Percentiles rank a stretch among this genome's conserved stretches.
Conservation (phyloP, 2,888 invertebrate genomes). For the Noctua janthina region DNA sequence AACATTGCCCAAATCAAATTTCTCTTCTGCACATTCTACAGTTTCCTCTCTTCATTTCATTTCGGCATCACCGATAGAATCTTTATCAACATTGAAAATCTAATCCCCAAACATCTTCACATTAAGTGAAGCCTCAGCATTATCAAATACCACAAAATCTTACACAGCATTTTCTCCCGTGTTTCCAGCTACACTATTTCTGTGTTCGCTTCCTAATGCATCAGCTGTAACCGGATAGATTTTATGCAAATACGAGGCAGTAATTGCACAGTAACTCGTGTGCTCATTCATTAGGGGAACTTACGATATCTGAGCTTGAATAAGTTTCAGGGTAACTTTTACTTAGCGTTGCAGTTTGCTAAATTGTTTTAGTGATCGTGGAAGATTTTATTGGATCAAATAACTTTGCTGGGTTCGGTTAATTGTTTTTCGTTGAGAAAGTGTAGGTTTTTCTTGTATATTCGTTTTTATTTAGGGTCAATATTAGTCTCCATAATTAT, state of each 20-base stretch:
- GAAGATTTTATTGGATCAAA: constrained; percentile 46
- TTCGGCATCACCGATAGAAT: background rate
- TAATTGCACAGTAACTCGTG: constrained; percentile 80
- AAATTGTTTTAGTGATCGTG: constrained; percentile 55
- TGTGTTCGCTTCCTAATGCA: constrained; percentile 66
- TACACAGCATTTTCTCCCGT: constrained; percentile 11
- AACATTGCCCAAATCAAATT: background rate
- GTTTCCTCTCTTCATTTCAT: background rate
- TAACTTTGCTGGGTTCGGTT: constrained; percentile 18
- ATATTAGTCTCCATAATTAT: background rate
- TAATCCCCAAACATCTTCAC: background rate
- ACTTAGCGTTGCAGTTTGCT: constrained; percentile 50
- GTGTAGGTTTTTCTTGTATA: background rate
- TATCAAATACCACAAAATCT: background rate
- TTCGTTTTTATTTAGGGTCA: background rate
- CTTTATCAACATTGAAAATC: constrained; percentile 14
- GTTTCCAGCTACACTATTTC: constrained; percentile 64
- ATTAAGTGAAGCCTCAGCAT: background rate
- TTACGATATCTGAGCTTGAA: constrained; percentile 68
- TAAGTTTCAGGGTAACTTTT: constrained; percentile 65
- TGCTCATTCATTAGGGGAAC: constrained; percentile 79
- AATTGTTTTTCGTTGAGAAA: constrained; percentile 1
- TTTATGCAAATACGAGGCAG: constrained; percentile 78
- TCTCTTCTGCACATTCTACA: background rate
- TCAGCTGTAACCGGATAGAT: constrained; percentile 70